A percentile compares a stretch with the other conserved stretches of the same genome.
Conservation (phyloP, 2,113 vertebrate genomes). For the Colossoma macropomum region DNA sequence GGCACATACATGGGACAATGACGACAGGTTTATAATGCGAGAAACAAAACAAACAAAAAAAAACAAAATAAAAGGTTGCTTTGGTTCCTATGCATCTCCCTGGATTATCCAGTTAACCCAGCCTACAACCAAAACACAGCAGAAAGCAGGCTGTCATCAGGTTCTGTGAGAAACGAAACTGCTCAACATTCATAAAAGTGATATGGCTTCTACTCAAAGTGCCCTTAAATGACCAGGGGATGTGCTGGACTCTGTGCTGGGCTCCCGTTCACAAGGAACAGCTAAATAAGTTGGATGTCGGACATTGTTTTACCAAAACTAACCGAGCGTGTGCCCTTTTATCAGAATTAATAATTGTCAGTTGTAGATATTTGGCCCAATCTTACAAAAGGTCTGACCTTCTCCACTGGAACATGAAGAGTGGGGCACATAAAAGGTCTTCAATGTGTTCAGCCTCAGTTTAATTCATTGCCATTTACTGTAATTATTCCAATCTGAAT, state of each 20-base stretch:
- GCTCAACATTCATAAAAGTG: neutral
- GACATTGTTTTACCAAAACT: neutral
- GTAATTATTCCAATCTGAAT: constrained; percentile 63
- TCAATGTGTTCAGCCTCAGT: constrained; percentile 49
- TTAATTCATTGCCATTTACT: constrained; percentile 56
- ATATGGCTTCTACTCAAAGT: constrained; percentile 19
- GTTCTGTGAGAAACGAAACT: neutral
- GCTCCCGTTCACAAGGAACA: neutral
- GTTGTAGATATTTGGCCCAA: constrained; percentile 37
- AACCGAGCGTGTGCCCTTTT: neutral
- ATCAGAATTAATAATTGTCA: constrained; percentile 8
- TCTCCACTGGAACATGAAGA: constrained; percentile 20
- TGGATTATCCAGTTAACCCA: constrained; percentile 58
- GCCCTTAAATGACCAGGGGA: neutral
- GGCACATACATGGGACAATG: constrained; percentile 86
- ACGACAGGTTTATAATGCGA: constrained; percentile 78
- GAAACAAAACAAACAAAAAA: constrained; percentile 46
- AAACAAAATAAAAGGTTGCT: constrained; percentile 70
- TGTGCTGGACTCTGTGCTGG: neutral
- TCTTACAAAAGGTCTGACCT: constrained; percentile 45
- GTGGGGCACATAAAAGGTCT: constrained; percentile 30
- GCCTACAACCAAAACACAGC: constrained; percentile 44
- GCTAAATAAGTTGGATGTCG: neutral
- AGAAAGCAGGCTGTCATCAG: neutral
- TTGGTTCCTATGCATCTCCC: constrained; percentile 79